Evolutionary conservation across 2,797 vertebrate genomes (phyloP), one percentile per base, ranked within the genome.

Genomic region (Margarornis squamiger): DNA sequence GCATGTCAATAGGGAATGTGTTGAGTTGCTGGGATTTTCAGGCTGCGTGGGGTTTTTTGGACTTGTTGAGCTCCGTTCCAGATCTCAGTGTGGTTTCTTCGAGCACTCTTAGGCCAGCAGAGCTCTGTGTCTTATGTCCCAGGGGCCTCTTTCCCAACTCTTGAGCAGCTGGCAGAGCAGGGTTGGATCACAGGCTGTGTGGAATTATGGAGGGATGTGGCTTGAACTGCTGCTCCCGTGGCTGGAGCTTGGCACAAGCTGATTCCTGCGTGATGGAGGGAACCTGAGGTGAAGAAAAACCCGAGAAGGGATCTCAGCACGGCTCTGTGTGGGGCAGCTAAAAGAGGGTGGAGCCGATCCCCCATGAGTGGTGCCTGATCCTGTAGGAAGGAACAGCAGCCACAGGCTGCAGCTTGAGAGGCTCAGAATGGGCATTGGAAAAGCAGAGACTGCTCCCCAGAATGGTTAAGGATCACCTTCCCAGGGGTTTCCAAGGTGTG

Each of bases 151-250:
- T 83, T 26, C 20, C 46, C 43, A 29, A 0, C 6, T 23, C 43
- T 76, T 48, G 68, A 65, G 73, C 34, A 55, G 66, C 32, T 2
- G 5, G 36, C 41, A 51, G 80, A 65, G 78, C 26, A 62, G 34
- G n/a, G 10, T 2, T 45, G 39, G 24, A 9, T 26, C 49, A 5
- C 0, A 0, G 14, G 43, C 82, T 27, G 26, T 61, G n/a, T 24
- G 8, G 29, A 45, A 2, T 1, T 1, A 6, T 23, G 19, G 30
- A n/a, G 36, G 58, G 54, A 55, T 38, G 43, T 14, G 29, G 67
- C 26, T 75, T n/a, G 38, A 78, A 2, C n/a, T 58, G 83, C 10
- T 93, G 41, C 75, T 63, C n/a, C 76, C 34, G 10, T 58, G 79
- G 32, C 68, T 91, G 68, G 76, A 76, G 45, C 46, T 51, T 52